A percentile compares a stretch with the other conserved stretches of the same genome.
Evolutionary conservation across 2,888 invertebrate species (phyloP).

Genomic region (Lissonota sp.): DNA sequence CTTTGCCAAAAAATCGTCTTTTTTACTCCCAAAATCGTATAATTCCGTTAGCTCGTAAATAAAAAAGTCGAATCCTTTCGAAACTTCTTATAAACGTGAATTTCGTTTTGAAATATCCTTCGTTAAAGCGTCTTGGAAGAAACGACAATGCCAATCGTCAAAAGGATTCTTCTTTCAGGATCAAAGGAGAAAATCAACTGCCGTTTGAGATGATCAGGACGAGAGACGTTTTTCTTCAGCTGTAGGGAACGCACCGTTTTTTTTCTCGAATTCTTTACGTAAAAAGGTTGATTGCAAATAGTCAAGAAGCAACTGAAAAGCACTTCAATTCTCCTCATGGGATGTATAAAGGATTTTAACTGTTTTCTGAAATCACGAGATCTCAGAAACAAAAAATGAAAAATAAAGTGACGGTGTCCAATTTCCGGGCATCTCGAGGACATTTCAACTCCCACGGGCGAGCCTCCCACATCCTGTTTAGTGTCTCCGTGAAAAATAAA

Average conservation of each 20-base stretch:
- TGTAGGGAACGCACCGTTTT: too few relatives aligned
- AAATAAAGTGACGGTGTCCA: slow-evolving; percentile 10
- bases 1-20: background rate
- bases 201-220: background rate
- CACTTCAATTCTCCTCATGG: too few relatives aligned
- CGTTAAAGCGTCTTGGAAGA: slow-evolving; percentile 20
- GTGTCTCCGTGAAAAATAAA: slow-evolving; percentile 8
- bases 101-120: background rate
- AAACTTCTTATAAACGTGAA: slow-evolving; percentile 18
- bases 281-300: too few relatives aligned
- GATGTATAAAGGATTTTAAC: too few relatives aligned
- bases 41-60: slow-evolving; percentile 8
- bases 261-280: too few relatives aligned
- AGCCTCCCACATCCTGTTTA: background rate
- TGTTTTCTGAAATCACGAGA: too few relatives aligned
- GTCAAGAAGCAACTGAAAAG: too few relatives aligned
- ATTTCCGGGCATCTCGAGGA: background rate
- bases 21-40: slow-evolving; percentile 7
- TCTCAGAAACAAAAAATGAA: too few relatives aligned
- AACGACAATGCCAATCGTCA: slow-evolving; percentile 26
- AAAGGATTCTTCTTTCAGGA: background rate
- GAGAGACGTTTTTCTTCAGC: background rate
- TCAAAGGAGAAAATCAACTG: background rate
- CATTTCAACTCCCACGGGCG: background rate
- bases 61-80: background rate